Conservation (phyloP, 2,797 vertebrate species). For the Denticeps clupeoides region DNA sequence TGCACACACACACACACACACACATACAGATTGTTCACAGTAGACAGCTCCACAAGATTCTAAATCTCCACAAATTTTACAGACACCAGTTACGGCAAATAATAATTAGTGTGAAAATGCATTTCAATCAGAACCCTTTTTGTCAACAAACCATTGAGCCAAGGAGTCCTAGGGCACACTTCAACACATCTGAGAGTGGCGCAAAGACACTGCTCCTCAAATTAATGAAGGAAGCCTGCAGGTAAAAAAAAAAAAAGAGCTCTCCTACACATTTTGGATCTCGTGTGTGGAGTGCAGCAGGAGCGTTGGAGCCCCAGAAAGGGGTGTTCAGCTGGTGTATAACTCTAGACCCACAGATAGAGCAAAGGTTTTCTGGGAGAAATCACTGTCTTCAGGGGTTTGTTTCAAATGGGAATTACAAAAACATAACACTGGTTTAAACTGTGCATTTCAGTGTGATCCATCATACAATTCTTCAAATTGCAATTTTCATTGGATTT, state of each 20-base stretch:
- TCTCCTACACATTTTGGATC: not conserved
- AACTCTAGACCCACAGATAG: too few species aligned
- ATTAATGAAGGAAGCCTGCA: slow-evolving; percentile 4
- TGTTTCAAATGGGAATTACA: too few species aligned
- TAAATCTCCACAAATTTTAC: slow-evolving; percentile 37
- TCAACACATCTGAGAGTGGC: not conserved
- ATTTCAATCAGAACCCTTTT: slow-evolving; percentile 28
- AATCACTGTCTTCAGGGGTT: too few species aligned
- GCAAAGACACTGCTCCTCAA: slow-evolving; percentile 1
- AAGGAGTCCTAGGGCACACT: not conserved
- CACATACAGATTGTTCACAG: not conserved
- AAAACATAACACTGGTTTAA: too few species aligned
- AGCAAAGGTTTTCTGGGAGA: too few species aligned
- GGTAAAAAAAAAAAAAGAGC: not conserved
- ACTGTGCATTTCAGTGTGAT: too few species aligned
- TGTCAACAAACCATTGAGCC: slow-evolving; percentile 18
- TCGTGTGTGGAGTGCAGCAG: not conserved
- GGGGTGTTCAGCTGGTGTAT: too few species aligned
- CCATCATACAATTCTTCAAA: too few species aligned
- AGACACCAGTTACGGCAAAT: slow-evolving; percentile 33
- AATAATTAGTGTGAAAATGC: slow-evolving; percentile 34
- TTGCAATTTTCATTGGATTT: too few species aligned
- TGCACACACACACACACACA: not conserved
- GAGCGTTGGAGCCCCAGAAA: too few species aligned
- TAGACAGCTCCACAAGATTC: too few species aligned